These are phyloP conservation scores for Pelobates cultripes DNA, from an alignment of 2,797 vertebrate species.

Conservation along the genomic window DNA sequence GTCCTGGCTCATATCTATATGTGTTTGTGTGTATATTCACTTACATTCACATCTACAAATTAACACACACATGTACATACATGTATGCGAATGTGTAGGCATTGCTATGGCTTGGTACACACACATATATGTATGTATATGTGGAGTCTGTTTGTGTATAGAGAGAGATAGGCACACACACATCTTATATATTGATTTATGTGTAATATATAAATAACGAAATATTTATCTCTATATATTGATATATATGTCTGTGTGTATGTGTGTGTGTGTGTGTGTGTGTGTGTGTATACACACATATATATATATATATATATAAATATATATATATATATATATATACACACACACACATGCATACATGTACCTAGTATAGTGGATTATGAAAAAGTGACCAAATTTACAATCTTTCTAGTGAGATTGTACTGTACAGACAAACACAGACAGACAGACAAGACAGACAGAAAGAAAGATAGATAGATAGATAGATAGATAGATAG, in stretches of 20 bases:
- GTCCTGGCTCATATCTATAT: background rate
- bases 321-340: too few relatives aligned
- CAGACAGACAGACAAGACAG: too few relatives aligned
- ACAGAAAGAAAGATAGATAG: background rate
- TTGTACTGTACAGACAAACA: too few relatives aligned
- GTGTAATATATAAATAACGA: background rate
- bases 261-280: background rate
- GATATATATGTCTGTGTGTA: background rate
- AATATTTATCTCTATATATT: background rate
- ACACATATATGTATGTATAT: background rate
- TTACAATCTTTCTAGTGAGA: too few relatives aligned
- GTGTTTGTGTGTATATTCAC: background rate
- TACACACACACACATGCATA: too few relatives aligned
- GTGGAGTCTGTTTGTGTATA: background rate
- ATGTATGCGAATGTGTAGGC: background rate
- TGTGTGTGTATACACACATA: background rate
- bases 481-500: background rate
- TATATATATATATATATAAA: background rate
- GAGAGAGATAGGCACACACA: background rate
- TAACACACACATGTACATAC: background rate
- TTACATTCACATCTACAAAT: background rate
- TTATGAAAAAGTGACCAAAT: background rate
- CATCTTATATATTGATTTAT: background rate
- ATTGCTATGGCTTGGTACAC: background rate
- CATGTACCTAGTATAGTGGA: background rate